A percentile compares a stretch with the other conserved stretches of the same genome.
Evolutionary conservation across 2,113 vertebrate genomes (phyloP).

Genomic region (Pteronura brasiliensis): DNA sequence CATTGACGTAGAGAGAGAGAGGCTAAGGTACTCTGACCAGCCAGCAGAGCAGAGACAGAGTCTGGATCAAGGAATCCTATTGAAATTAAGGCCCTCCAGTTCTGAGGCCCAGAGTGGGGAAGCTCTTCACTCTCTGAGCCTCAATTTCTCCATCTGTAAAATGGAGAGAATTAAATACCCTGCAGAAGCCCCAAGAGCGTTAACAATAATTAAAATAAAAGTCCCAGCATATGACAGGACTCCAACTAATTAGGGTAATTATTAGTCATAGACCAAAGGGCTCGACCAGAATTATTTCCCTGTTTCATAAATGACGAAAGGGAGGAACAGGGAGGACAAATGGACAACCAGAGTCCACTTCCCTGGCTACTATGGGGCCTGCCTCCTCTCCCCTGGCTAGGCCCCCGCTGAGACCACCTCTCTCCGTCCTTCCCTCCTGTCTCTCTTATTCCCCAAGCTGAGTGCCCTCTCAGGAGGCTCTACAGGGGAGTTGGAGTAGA

Average conservation of each 20-base stretch:
- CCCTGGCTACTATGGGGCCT: background rate
- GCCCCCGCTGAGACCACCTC: background rate
- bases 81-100: background rate
- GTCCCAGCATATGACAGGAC: background rate
- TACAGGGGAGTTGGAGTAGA: background rate
- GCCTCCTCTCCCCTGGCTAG: background rate
- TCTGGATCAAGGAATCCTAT: background rate
- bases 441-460: background rate
- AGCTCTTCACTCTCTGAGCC: background rate
- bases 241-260: background rate
- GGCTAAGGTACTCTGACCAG: background rate
- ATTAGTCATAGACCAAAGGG: background rate
- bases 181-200: background rate
- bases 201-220: too few species aligned
- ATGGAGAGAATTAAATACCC: background rate
- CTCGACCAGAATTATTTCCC: background rate
- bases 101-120: background rate
- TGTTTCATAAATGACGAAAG: background rate
- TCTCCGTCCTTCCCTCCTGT: background rate
- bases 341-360: background rate
- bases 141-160: background rate
- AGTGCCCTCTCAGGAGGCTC: background rate
- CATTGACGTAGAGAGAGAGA: accelerated
- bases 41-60: background rate
- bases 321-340: background rate